Percentiles rank a stretch among this genome's conserved stretches.
Conservation (phyloP, 1,140 invertebrate species). For the Euwallacea similis region DNA sequence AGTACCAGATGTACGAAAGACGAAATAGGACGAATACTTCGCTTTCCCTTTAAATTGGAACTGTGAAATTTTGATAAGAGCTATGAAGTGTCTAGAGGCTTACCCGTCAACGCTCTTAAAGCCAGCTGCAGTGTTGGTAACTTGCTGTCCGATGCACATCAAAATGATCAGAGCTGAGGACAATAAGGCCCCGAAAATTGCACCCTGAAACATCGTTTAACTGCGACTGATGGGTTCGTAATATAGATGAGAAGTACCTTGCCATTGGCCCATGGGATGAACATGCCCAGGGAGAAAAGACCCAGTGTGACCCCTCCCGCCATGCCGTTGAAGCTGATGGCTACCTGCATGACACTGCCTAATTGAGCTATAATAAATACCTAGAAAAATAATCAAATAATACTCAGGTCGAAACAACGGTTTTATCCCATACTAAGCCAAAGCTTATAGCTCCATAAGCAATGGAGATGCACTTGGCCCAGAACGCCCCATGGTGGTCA, state of each 20-base stretch:
- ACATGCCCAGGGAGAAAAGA: conserved; percentile 85
- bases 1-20: conserved; percentile 77
- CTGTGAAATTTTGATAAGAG: too few species aligned
- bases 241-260: conserved; percentile 56
- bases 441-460: conserved; percentile 67
- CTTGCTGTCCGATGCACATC: conserved; percentile 74
- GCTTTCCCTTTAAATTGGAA: neutral
- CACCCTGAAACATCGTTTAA: conserved; percentile 54
- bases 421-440: conserved; percentile 52
- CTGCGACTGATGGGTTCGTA: neutral
- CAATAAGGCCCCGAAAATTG: conserved; percentile 64
- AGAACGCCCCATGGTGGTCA: conserved; percentile 68
- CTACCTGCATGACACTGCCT: conserved; percentile 80
- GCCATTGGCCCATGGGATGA: conserved; percentile 81
- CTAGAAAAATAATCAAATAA: conserved; percentile 8
- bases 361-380: conserved; percentile 80
- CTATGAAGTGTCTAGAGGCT: neutral
- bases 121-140: conserved; percentile 58
- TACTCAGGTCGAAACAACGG: neutral
- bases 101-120: conserved; percentile 43
- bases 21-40: conserved; percentile 58
- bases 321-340: conserved; percentile 84
- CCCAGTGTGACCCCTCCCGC: conserved; percentile 84
- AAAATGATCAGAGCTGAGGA: conserved; percentile 67
- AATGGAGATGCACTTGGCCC: conserved; percentile 66